These are phyloP conservation scores for Acrocephalus kingi DNA, from an alignment of 2,113 vertebrate species.

Conservation along the genomic window DNA sequence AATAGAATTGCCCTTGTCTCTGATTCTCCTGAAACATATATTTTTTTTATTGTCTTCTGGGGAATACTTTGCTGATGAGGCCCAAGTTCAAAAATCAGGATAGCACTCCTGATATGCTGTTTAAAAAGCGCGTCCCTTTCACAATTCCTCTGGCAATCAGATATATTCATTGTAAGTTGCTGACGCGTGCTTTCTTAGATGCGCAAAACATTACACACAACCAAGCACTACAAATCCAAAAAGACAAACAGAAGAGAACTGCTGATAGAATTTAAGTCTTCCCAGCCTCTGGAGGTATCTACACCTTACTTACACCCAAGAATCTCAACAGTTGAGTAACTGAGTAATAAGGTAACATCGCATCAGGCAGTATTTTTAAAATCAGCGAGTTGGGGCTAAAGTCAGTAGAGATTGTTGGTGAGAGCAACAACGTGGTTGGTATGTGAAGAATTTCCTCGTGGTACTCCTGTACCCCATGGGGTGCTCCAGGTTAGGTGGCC, in stretches of 20 bases:
- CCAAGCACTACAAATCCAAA: not conserved
- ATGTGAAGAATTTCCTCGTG: too few species aligned
- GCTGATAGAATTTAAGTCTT: not conserved
- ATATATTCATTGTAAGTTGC: not conserved
- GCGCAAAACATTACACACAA: not conserved
- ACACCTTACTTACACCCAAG: not conserved
- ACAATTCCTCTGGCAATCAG: not conserved
- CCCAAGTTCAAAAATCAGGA: not conserved
- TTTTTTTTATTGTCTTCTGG: not conserved
- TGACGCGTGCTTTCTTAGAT: rapidly evolving
- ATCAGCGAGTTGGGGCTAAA: not conserved
- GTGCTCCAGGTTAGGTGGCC: too few species aligned
- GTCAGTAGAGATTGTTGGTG: not conserved
- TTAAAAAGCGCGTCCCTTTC: not conserved
- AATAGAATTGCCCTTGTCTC: not conserved
- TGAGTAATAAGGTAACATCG: not conserved
- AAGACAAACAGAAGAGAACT: not conserved
- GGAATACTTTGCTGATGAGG: not conserved
- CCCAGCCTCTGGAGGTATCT: not conserved
- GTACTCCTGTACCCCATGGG: too few species aligned
- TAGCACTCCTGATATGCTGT: not conserved
- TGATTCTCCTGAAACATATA: not conserved
- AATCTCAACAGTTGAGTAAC: not conserved
- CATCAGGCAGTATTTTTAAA: not conserved
- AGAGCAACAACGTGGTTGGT: not conserved